These are phyloP conservation scores for Leucania comma DNA, from an alignment of 2,888 invertebrate species.

Conservation along the genomic window DNA sequence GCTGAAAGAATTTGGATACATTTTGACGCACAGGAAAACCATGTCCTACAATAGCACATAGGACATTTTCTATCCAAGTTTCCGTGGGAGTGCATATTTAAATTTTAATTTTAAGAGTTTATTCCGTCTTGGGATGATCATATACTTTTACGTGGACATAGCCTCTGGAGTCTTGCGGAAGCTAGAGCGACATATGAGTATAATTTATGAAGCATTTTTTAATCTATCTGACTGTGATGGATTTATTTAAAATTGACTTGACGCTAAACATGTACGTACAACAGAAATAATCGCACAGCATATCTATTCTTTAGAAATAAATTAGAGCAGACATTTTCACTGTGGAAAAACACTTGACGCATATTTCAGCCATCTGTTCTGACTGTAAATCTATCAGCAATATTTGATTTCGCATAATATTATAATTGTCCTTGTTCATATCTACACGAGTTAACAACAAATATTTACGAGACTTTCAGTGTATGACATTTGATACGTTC, in stretches of 20 bases:
- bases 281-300: conserved; percentile 7
- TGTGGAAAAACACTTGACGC: conserved; percentile 50
- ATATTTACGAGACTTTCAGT: conserved; percentile 51
- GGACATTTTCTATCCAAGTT: too few relatives aligned
- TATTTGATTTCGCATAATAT: conserved; percentile 55
- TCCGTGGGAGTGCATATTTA: too few relatives aligned
- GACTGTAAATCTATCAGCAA: conserved; percentile 29
- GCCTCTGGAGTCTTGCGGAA: too few relatives aligned
- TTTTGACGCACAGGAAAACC: too few relatives aligned
- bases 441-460: conserved; percentile 37
- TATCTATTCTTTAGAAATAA: conserved; percentile 36
- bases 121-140: too few relatives aligned
- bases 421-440: conserved; percentile 51
- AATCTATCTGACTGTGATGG: not conserved
- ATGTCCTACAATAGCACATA: too few relatives aligned
- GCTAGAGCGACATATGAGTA: not conserved
- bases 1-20: too few relatives aligned
- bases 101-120: too few relatives aligned
- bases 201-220: conserved; percentile 7
- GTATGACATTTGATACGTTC: conserved; percentile 33
- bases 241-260: conserved; percentile 27
- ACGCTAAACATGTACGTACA: conserved; percentile 31
- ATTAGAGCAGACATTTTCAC: conserved; percentile 25
- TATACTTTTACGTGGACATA: not conserved
- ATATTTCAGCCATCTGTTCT: conserved; percentile 40